Evolutionary conservation across 2,797 vertebrate species (phyloP).

Genomic region (Mionectes olivaceus): DNA sequence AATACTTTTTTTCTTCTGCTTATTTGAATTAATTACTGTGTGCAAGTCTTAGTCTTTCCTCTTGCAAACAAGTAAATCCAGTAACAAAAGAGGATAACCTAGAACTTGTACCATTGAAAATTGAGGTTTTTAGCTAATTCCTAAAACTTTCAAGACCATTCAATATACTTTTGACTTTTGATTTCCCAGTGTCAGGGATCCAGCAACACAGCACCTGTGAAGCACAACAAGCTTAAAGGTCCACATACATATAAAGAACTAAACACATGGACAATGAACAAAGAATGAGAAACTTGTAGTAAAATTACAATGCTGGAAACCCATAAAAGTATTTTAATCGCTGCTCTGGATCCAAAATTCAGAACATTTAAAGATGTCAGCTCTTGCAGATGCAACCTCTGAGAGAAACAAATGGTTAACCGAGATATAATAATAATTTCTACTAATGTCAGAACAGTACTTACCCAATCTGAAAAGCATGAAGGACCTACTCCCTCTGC

Average conservation of each 20-base stretch:
- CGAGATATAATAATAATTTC: constrained; percentile 20
- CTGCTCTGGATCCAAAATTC: constrained; percentile 52
- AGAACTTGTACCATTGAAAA: background rate
- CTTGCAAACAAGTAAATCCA: background rate
- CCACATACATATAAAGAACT: background rate
- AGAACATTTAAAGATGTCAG: constrained; percentile 52
- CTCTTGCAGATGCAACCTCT: constrained; percentile 38
- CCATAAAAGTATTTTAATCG: constrained; percentile 65
- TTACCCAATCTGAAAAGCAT: constrained; percentile 13
- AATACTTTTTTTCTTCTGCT: background rate
- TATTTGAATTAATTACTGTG: background rate
- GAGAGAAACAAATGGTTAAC: constrained; percentile 50
- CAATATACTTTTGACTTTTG: background rate
- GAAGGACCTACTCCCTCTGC: background rate
- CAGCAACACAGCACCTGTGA: constrained; percentile 2
- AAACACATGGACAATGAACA: background rate
- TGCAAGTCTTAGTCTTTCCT: background rate
- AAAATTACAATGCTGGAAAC: constrained; percentile 45
- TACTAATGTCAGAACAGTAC: constrained; percentile 2
- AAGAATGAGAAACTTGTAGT: constrained; percentile 31
- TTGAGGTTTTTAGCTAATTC: background rate
- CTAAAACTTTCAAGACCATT: background rate
- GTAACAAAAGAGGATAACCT: background rate
- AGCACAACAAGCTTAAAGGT: background rate
- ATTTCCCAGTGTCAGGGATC: background rate